Percentiles rank a stretch among this genome's conserved stretches.
Conservation (phyloP, 2,797 vertebrate species). For the Naso thynnoides region DNA sequence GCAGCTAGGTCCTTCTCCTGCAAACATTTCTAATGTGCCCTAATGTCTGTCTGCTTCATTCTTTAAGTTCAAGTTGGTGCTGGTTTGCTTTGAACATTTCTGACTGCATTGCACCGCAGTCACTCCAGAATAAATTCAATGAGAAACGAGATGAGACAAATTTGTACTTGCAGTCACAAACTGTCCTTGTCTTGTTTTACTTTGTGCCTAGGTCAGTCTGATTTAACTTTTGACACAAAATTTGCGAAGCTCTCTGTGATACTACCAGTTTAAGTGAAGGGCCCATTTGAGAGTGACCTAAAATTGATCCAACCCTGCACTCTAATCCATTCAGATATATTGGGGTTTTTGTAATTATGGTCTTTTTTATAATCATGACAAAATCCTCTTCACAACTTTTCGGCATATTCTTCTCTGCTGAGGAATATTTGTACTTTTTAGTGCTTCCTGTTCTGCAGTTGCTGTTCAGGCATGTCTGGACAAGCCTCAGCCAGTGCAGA, state of each 20-base stretch:
- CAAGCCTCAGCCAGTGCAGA: background rate
- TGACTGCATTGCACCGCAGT: no score
- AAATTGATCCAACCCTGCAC: no score
- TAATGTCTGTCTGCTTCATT: no score
- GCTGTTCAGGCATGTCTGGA: constrained; percentile 9
- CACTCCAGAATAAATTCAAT: background rate
- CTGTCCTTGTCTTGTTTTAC: background rate
- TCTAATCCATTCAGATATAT: background rate
- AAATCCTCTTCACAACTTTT: background rate
- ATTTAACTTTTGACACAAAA: background rate
- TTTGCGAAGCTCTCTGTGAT: background rate
- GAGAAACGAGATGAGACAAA: background rate
- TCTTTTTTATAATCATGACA: background rate
- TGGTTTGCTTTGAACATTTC: no score
- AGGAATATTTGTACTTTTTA: background rate
- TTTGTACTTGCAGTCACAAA: background rate
- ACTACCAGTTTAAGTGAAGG: background rate
- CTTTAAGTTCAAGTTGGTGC: no score
- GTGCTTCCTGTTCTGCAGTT: background rate
- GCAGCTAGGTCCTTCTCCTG: no score
- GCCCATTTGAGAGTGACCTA: background rate
- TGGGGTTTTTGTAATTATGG: background rate
- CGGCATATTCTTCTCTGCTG: background rate
- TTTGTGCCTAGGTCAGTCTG: background rate
- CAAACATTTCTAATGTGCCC: no score